Conservation (phyloP, 2,113 vertebrate genomes). For the Pomatostomus ruficeps region DNA sequence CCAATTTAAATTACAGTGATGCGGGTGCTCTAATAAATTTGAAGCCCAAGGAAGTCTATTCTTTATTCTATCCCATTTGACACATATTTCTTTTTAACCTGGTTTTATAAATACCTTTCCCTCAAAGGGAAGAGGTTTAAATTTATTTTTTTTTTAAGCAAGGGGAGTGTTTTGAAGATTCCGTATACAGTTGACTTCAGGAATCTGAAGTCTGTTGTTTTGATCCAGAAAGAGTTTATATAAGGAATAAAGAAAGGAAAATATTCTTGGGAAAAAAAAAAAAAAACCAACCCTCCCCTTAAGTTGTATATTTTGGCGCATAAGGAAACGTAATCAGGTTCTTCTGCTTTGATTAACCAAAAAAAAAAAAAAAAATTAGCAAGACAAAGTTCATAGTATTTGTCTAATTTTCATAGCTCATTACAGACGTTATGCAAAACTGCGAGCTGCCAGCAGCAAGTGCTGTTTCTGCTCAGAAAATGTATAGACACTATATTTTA, state of each 20-base stretch:
- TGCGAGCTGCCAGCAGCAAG: conserved; percentile 20
- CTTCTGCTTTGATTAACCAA: conserved; percentile 63
- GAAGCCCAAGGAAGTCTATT: conserved; percentile 8
- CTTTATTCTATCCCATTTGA: neutral
- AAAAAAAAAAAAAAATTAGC: conserved; percentile 12
- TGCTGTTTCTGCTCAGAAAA: conserved; percentile 42
- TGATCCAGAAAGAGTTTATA: conserved; percentile 48
- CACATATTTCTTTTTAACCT: conserved; percentile 18
- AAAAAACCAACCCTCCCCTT: conserved; percentile 68
- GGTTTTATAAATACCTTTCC: neutral
- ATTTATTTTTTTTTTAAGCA: neutral
- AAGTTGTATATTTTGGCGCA: conserved; percentile 73
- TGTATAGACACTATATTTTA: conserved; percentile 42
- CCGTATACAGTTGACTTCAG: conserved; percentile 40
- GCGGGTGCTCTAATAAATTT: neutral
- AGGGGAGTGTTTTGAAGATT: conserved; percentile 51
- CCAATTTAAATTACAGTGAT: neutral
- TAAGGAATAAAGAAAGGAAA: conserved; percentile 66
- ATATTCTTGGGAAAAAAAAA: conserved; percentile 71
- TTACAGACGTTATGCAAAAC: conserved; percentile 39
- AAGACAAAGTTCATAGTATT: conserved; percentile 58
- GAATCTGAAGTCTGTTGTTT: conserved; percentile 68
- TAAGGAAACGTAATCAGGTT: conserved; percentile 53
- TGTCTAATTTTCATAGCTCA: conserved; percentile 59
- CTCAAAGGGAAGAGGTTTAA: neutral